Base-by-base conservation (phyloP, 2,797 vertebrate genomes). In the Prunella strophiata region DNA sequence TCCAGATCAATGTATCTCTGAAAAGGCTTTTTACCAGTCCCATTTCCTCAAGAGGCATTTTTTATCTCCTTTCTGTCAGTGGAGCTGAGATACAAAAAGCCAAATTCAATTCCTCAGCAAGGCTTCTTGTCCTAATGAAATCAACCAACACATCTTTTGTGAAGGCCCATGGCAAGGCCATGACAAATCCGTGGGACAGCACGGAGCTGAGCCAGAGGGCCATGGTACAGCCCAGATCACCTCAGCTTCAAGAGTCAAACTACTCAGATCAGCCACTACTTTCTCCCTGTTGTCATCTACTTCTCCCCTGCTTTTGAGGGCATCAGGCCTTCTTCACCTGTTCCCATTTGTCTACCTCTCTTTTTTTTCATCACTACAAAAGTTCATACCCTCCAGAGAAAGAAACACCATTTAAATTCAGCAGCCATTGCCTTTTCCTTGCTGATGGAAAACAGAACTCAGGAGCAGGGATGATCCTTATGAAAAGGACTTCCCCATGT, bases 171-270 rank as follows among this genome's bases (percentile, higher is more conserved):
- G 7, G 52, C 75, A 50, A 50, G 38, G 27, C 21, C 30, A 12
- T 1, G 7, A 38, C 58, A 74, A 47, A 38, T 12, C 47, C 26
- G 50, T 13, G 48, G 42, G 61, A 54, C 26, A 47, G 62, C n/a
- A 76, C 1, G 0, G 10, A 63, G 42, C 13, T 0, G 0, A 90
- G 23, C 8, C 38, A 59, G 54, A 63, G 52, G 18, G 16, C 29
- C 23, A 0, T 0, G 5, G 22, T n/a, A 42, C 26, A 61, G 68
- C 34, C 32, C 5, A 5, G 1, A 43, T 9, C 13, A 27, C 40
- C 29, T 19, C 40, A 36, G 6, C 45, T 76, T 54, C 1, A 7
- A 5, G 10, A 78, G n/a, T 4, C 54, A 32, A 78, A 61, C 8
- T 10, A 30, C 36, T 22, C 59, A 65, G 55, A 26, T 40, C 65